Base-by-base conservation (phyloP, 2,113 vertebrate species). In the Mirza zaza region DNA sequence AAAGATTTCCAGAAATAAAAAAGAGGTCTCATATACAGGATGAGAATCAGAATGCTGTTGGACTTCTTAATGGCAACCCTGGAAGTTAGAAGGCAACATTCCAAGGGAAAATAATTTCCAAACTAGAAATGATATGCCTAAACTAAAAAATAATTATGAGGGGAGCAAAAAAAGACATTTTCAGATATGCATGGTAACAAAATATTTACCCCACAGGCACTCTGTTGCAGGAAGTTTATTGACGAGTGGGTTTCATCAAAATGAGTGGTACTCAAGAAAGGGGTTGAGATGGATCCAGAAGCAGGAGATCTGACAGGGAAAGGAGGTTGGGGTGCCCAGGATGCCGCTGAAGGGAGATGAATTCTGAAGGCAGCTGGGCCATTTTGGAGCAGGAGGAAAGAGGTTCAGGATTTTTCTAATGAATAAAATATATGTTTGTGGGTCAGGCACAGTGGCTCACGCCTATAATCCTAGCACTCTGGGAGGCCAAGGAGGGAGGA, bases 1-100 rank as follows among this genome's bases (percentile, higher is more conserved):
- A 57, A 65, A 88, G 32, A 65, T 79, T 87, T 79, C 32, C 36
- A 88, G 87, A 91, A 86, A 80, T 86, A 57, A 68, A 91, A 84
- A 59, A n/a, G 6, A 50, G 20, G 27, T 90, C 39, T 97, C 55
- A 42, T 9, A 3, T 6, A 67, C 48, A 73, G 34, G 61, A 63
- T 27, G 52, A 81, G 45, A 45, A 45, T 90, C 36, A 57, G 70
- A 89, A 84, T 29, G 55, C 45, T 79, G 45, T 50, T n/a, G 21
- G 8, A 36, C 42, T 93, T 82, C 42, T 87, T 55, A 70, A 83
- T 0, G 6, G 10, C 29, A 83, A 39, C 25, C 42, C 32, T 68
- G 48, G 50, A 80, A 67, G 2, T 67, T 39, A 67, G 85, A 68
- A 67, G 73, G 65, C 85, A 85, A 89, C 71, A 79, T 89, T 89